phyloP scores from a whole-genome alignment of 1,140 invertebrate genomes.

The Acarapis woodi region DNA sequence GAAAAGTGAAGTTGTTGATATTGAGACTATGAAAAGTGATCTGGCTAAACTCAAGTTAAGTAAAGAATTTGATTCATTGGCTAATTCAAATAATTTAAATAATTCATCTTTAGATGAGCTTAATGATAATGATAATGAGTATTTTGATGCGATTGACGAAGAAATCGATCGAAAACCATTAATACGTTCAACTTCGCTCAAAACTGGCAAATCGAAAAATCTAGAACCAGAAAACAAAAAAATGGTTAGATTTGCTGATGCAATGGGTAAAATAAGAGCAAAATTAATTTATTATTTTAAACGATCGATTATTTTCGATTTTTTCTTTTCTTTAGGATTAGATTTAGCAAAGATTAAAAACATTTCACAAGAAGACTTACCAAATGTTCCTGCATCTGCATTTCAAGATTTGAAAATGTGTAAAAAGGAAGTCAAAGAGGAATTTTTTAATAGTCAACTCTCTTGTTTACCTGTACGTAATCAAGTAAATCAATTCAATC shows the following conservation, averaged over 20 bases:
- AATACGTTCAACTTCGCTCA: not conserved
- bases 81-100: too few relatives aligned
- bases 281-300: too few relatives aligned
- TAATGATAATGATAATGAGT: too few relatives aligned
- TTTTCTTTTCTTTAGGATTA: slow-evolving; percentile 51
- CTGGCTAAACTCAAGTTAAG: too few relatives aligned
- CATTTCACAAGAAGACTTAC: slow-evolving; percentile 36
- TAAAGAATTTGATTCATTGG: too few relatives aligned
- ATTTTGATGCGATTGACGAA: not conserved
- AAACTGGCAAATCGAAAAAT: slow-evolving; percentile 1
- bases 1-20: too few relatives aligned
- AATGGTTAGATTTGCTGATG: slow-evolving; percentile 79
- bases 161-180: not conserved
- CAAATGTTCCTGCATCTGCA: slow-evolving; percentile 52
- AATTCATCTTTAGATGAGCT: too few relatives aligned
- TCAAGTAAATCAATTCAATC: not conserved
- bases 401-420: slow-evolving; percentile 18
- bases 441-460: too few relatives aligned
- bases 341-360: slow-evolving; percentile 49
- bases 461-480: not conserved
- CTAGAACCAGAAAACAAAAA: slow-evolving; percentile 37
- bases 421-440: too few relatives aligned
- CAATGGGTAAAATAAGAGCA: too few relatives aligned
- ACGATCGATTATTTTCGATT: too few relatives aligned
- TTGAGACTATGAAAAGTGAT: too few relatives aligned